phyloP scores from a whole-genome alignment of 2,888 invertebrate genomes.

The Rhabditoides inermis region DNA sequence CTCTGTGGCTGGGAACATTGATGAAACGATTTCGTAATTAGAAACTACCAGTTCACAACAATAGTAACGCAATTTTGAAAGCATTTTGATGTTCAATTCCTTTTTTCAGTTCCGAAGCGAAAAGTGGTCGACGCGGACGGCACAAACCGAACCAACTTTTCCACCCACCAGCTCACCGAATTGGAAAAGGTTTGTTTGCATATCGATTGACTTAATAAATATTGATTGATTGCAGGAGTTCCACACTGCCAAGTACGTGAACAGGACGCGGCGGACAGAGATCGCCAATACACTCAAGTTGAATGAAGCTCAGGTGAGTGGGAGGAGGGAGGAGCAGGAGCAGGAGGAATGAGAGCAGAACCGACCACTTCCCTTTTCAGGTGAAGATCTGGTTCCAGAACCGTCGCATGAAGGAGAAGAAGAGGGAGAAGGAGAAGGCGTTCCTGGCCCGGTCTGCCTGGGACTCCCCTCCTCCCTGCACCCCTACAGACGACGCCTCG shows the following conservation, averaged over 20 bases:
- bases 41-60: too few relatives aligned
- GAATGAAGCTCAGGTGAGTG: slow-evolving; percentile 77
- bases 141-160: slow-evolving; percentile 79
- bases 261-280: slow-evolving; percentile 88
- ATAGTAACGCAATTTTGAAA: too few relatives aligned
- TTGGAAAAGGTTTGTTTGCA: too few relatives aligned
- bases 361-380: slow-evolving; percentile 8
- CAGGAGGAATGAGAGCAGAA: not conserved
- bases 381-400: slow-evolving; percentile 97
- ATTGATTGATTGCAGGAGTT: too few relatives aligned
- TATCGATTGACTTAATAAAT: too few relatives aligned
- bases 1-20: too few relatives aligned
- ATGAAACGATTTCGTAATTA: too few relatives aligned
- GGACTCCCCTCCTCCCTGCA: too few relatives aligned
- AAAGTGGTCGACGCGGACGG: slow-evolving; percentile 32
- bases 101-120: slow-evolving; percentile 25
- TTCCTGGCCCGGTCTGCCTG: slow-evolving; percentile 32
- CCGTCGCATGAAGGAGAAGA: slow-evolving; percentile 94
- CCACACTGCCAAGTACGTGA: slow-evolving; percentile 97
- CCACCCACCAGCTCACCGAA: slow-evolving; percentile 96
- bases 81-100: too few relatives aligned
- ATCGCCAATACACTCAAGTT: slow-evolving; percentile 90
- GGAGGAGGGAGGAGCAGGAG: not conserved
- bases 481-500: too few relatives aligned
- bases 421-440: slow-evolving; percentile 74